Base-by-base conservation (phyloP, 1,140 invertebrate species). In the Diachasmimorpha longicaudata region DNA sequence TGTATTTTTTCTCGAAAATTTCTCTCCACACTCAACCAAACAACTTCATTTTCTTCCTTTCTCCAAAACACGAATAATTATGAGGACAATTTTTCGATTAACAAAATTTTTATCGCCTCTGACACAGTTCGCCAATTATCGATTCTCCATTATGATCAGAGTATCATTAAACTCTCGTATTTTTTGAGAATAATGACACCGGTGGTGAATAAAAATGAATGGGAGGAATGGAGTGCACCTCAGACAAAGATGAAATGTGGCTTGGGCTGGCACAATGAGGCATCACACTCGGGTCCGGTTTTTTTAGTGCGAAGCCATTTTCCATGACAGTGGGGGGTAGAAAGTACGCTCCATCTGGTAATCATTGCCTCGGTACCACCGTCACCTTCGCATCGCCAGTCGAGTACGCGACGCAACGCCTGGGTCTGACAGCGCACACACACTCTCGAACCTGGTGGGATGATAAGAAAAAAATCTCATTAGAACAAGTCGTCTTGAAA, bases 331-430 rank as follows among this genome's bases (percentile, higher is more conserved):
- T 94, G 93, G 10, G 94, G 92, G 39, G 92, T 92, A 16, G 94
- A 92, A 16, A 96, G 89, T 44, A 94, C 93, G 70, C 93, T 93
- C 92, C 94, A 96, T 44, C 94, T 90, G 16, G 94, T 95, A 72
- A 92, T 90, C 79, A 93, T 91, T 0, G 92, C 93, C 21, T 93
- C 90, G 31, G 93, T 91, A 0, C 94, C 94, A 25, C 90, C 91
- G 83, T 95, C 94, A 3, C 95, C 95, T 63, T 93, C 91, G 88
- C 95, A 96, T 76, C 94, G 91, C 90, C 93, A 95, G 75, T 92
- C 93, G 14, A 94, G 85, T 70, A 90, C 82, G 42, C 93, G 91
- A 44, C 94, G 90, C 31, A 95, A 90, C 0, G 94, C 95, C 79
- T 94, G 93, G 2, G 92, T 90, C 84, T 96, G 94, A 83, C 95